A percentile compares a stretch with the other conserved stretches of the same genome.
Conservation (phyloP, 2,113 vertebrate species). For the Cyprinodon brontotheroides region DNA sequence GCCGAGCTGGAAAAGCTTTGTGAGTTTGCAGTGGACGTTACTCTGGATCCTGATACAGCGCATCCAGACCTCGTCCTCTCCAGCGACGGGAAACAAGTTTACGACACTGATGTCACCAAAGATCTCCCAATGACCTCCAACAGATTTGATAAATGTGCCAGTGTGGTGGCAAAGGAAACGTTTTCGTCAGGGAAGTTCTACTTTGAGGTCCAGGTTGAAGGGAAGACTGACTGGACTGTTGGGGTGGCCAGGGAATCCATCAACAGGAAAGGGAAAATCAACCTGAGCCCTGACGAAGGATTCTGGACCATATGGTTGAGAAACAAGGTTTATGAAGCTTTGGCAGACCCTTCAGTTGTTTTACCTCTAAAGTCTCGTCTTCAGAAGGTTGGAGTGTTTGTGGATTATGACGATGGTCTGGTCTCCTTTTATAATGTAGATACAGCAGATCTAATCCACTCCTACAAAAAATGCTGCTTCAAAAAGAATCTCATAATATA, state of each 20-base stretch:
- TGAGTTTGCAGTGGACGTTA: slow-evolving; percentile 15
- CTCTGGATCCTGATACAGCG: slow-evolving; percentile 26
- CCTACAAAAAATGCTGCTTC: slow-evolving; percentile 16
- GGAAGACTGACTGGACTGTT: slow-evolving; percentile 6
- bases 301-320: background rate
- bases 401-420: slow-evolving; percentile 6
- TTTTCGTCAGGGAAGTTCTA: slow-evolving; percentile 21
- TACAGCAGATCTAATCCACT: background rate
- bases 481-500: slow-evolving; percentile 6
- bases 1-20: slow-evolving; percentile 3
- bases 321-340: background rate
- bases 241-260: slow-evolving; percentile 6
- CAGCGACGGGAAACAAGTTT: background rate
- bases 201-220: slow-evolving; percentile 24
- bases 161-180: slow-evolving; percentile 14
- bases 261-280: background rate
- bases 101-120: background rate
- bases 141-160: background rate
- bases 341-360: fast-evolving
- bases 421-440: slow-evolving; percentile 27
- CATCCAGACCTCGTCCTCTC: background rate
- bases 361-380: background rate
- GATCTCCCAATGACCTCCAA: slow-evolving; percentile 2
- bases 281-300: background rate
- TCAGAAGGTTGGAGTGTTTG: slow-evolving; percentile 24